Conservation (phyloP, 2,113 vertebrate genomes). For the Physeter macrocephalus region DNA sequence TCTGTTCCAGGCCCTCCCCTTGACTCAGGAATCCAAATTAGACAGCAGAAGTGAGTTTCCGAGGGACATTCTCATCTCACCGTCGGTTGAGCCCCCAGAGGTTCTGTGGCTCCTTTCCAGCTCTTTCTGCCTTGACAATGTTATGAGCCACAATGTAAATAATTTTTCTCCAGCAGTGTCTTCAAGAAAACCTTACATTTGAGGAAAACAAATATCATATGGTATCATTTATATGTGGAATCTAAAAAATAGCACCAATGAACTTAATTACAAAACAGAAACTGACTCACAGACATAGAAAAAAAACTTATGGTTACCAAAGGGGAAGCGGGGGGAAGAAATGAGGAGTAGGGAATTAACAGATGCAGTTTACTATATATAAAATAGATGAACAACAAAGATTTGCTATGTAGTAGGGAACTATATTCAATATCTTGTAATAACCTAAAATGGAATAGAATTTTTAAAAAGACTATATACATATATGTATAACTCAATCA, state of each 20-base stretch:
- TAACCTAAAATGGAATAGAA: not conserved
- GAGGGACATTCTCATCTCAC: not conserved
- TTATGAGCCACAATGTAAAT: not conserved
- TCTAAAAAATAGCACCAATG: not conserved
- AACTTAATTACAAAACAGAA: not conserved
- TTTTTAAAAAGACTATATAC: no score
- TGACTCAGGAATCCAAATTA: not conserved
- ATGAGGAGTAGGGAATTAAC: not conserved
- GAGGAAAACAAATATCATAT: not conserved
- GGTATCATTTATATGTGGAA: not conserved
- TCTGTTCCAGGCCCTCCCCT: not conserved
- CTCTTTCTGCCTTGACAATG: not conserved
- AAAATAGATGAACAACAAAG: not conserved
- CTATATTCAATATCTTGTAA: not conserved
- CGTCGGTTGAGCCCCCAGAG: not conserved
- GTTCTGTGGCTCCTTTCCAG: not conserved
- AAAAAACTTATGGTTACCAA: not conserved
- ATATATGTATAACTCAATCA: not conserved
- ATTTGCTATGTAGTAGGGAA: not conserved
- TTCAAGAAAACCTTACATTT: not conserved
- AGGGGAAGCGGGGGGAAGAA: not conserved
- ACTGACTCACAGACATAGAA: not conserved
- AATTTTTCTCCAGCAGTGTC: not conserved
- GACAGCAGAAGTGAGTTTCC: not conserved
- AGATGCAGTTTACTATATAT: not conserved